Evolutionary conservation across 1,140 invertebrate genomes (phyloP).

Genomic region (Magallana gigas): DNA sequence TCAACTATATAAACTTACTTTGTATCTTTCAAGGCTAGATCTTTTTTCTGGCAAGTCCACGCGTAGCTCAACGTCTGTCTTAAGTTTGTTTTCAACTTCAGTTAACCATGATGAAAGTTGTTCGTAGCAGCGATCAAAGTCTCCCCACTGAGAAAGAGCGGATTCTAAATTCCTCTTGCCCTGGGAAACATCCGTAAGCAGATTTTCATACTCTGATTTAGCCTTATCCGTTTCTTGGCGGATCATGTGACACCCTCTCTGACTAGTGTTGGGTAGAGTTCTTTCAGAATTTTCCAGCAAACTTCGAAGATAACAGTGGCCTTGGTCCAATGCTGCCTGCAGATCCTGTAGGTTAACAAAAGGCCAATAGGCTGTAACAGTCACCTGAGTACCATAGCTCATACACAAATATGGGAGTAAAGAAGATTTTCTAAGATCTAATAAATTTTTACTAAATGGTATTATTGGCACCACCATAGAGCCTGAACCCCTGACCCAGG

Average conservation of each 20-base stretch:
- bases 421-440: too few relatives aligned
- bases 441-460: too few relatives aligned
- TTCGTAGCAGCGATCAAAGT: conserved; percentile 85
- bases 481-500: too few relatives aligned
- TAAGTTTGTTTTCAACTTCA: conserved; percentile 90
- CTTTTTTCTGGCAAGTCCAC: conserved; percentile 95
- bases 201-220: conserved; percentile 73
- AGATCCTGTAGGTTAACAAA: conserved; percentile 67
- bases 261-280: conserved; percentile 72
- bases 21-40: conserved; percentile 93
- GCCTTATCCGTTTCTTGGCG: conserved; percentile 71
- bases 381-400: too few relatives aligned
- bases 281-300: conserved; percentile 74
- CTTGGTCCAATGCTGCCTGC: conserved; percentile 74
- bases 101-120: conserved; percentile 93
- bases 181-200: conserved; percentile 74
- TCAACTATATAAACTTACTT: conserved; percentile 77
- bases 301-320: conserved; percentile 69
- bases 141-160: conserved; percentile 78
- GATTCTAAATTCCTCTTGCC: conserved; percentile 74
- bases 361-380: too few relatives aligned
- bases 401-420: too few relatives aligned
- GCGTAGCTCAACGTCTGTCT: conserved; percentile 80
- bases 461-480: too few relatives aligned
- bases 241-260: conserved; percentile 70